These are phyloP conservation scores for Limnephilus rhombicus DNA, from an alignment of 2,888 invertebrate species.

Conservation along the genomic window DNA sequence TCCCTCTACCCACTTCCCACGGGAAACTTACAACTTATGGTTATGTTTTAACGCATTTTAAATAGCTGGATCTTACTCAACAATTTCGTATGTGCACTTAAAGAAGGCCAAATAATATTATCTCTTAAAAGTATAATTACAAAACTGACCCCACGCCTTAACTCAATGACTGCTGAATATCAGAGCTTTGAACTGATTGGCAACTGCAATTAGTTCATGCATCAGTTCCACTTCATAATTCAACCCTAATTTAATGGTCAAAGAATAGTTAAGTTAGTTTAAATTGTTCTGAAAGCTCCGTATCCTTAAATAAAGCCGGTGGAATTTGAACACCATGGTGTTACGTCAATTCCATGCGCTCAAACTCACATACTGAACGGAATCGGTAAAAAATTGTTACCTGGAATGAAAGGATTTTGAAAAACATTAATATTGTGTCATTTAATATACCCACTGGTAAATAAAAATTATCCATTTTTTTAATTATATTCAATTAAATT, in stretches of 20 bases:
- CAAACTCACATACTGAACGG: not conserved
- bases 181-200: not conserved
- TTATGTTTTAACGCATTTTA: not conserved
- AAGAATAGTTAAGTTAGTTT: not conserved
- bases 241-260: not conserved
- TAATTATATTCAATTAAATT: no score
- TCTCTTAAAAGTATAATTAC: not conserved
- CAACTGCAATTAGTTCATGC: not conserved
- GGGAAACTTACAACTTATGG: not conserved
- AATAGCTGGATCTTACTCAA: not conserved
- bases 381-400: not conserved
- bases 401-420: no score
- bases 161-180: not conserved
- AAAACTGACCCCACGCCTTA: not conserved
- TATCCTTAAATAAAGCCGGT: not conserved
- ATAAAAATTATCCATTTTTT: no score
- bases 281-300: constrained; percentile 5
- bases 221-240: constrained; percentile 2
- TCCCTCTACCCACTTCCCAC: not conserved
- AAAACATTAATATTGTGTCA: no score
- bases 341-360: not conserved
- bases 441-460: no score
- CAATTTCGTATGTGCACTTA: not conserved
- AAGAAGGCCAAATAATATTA: not conserved
- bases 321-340: not conserved